Percentiles rank a stretch among this genome's conserved stretches.
Evolutionary conservation across 2,113 vertebrate species (phyloP).

Genomic region (Myanophis thanlyinensis): DNA sequence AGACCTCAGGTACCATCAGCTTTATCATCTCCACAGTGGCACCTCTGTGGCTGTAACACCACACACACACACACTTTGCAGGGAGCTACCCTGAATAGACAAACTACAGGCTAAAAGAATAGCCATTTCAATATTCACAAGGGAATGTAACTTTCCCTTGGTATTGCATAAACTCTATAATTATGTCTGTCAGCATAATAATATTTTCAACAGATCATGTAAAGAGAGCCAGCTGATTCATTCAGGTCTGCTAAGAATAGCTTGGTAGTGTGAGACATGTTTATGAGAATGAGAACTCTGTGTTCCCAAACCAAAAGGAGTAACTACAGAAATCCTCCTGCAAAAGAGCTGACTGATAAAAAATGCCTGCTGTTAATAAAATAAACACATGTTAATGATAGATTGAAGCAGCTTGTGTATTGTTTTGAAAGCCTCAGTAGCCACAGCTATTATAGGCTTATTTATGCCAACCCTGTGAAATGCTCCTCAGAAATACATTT

Average conservation of each 20-base stretch:
- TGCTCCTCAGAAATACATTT: not conserved
- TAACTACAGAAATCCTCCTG: not conserved
- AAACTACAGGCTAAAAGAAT: constrained; percentile 55
- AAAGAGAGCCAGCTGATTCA: not conserved
- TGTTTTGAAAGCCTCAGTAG: not conserved
- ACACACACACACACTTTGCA: constrained; percentile 49
- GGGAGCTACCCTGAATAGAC: constrained; percentile 21
- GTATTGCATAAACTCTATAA: constrained; percentile 26
- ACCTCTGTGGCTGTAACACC: constrained; percentile 35
- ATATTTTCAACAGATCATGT: constrained; percentile 35
- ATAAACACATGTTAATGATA: not conserved
- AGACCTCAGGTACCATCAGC: constrained; percentile 44
- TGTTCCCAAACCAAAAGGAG: constrained; percentile 13
- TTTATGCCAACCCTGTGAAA: not conserved
- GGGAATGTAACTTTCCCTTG: constrained; percentile 48
- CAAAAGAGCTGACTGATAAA: constrained; percentile 21
- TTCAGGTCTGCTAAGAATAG: constrained; percentile 1
- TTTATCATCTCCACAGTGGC: constrained; percentile 33
- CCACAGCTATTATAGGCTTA: not conserved
- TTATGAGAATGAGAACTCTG: not conserved
- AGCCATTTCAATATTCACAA: constrained; percentile 53
- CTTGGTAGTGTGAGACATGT: constrained; percentile 5
- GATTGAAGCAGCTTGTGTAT: not conserved
- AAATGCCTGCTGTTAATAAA: not conserved
- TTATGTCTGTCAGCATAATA: constrained; percentile 37